Evolutionary conservation across 1,140 invertebrate species (phyloP).

Genomic region (Drosophila albomicans): DNA sequence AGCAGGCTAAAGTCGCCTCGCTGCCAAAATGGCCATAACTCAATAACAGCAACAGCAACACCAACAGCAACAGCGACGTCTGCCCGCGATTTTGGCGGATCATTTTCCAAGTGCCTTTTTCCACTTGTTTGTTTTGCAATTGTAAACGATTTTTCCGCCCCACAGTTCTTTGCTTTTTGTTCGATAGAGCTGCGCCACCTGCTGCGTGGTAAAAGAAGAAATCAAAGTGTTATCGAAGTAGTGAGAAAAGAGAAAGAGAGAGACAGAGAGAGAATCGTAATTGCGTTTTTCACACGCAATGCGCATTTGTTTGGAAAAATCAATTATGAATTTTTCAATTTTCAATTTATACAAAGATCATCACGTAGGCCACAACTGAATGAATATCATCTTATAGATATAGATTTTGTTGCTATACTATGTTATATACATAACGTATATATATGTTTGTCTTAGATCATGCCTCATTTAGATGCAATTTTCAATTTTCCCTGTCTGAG

Average conservation of each 20-base stretch:
- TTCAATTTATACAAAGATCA: conserved; percentile 29
- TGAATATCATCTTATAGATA: background rate
- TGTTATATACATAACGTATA: background rate
- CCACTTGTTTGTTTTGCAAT: conserved; percentile 42
- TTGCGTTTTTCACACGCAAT: conserved; percentile 69
- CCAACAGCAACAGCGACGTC: background rate
- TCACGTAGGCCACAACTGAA: conserved; percentile 24
- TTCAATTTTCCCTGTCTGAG: background rate
- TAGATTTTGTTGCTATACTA: background rate
- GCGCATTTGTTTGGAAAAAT: conserved; percentile 52
- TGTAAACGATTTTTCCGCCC: background rate
- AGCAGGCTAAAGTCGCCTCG: background rate
- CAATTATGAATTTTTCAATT: conserved; percentile 48
- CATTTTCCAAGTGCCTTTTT: conserved; percentile 5
- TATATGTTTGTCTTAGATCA: conserved; percentile 30
- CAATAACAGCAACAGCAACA: no score
- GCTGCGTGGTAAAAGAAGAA: conserved; percentile 42
- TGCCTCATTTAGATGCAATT: conserved; percentile 43
- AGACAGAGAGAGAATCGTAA: conserved; percentile 32
- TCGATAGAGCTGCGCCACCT: conserved; percentile 39
- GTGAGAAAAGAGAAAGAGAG: background rate
- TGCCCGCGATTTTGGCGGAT: background rate
- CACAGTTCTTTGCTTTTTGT: no score
- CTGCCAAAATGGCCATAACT: conserved; percentile 7
- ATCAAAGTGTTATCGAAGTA: background rate